Conservation (phyloP, 2,113 vertebrate genomes). For the Cyanoramphus novaezelandiae region DNA sequence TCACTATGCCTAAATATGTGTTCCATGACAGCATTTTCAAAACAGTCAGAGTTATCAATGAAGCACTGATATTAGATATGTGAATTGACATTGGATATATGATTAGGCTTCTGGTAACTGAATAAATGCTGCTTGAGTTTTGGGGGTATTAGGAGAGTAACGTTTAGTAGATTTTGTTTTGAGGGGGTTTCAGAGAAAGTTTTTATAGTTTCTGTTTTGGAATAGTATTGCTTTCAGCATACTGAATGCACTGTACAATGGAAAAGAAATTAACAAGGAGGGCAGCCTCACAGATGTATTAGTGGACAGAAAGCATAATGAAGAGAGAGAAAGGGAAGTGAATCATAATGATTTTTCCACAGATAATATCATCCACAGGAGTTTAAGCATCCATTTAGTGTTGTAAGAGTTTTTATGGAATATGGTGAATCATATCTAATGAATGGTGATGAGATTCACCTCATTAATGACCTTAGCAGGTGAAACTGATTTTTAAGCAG, state of each 20-base stretch:
- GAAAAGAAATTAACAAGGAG: neutral
- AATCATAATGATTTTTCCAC: constrained; percentile 41
- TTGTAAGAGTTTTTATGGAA: constrained; percentile 2
- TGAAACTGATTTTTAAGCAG: constrained; percentile 62
- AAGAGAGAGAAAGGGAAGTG: constrained; percentile 19
- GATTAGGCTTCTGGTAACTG: neutral
- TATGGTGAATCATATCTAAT: constrained; percentile 1
- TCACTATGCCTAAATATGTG: neutral
- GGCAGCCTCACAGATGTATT: neutral
- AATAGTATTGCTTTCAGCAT: neutral
- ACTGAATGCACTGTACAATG: neutral
- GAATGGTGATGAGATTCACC: constrained; percentile 49
- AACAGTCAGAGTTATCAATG: neutral
- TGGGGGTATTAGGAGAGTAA: neutral
- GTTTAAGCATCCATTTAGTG: constrained; percentile 47
- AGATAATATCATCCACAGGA: constrained; percentile 37
- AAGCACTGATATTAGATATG: neutral
- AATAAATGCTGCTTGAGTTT: neutral
- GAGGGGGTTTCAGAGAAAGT: neutral
- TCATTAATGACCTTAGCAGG: constrained; percentile 58
- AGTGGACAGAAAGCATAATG: constrained; percentile 23
- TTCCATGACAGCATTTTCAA: neutral
- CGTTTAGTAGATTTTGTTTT: neutral
- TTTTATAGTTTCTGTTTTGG: neutral
- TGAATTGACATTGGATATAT: neutral